Base-by-base conservation (phyloP, 2,888 invertebrate genomes). In the Diploptera punctata region DNA sequence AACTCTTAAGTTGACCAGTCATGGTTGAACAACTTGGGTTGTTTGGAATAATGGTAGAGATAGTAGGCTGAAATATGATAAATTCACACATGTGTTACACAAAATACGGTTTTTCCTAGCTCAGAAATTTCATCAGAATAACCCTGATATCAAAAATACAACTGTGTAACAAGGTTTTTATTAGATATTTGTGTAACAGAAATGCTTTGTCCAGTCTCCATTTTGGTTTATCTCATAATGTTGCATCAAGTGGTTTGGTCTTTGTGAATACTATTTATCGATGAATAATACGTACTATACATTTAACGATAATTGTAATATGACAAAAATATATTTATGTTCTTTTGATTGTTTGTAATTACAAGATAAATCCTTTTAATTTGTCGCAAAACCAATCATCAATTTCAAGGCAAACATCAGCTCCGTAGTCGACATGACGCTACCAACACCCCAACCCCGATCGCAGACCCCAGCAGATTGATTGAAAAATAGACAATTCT, bases 391-490 rank as follows among this genome's bases (percentile, higher is more conserved):
- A 68, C 18, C 31, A 31, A 47, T 43, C 62, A 57, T 57, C 47
- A 70, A 61, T 71, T 74, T 69, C 73, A 74, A 74, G 72, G 73
- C 72, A 75, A 76, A 76, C 76, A 76, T 75, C 76, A 76, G 75
- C 75, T 74, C 61, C 70, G 43, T 49, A 73, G 62, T 68, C 75
- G 76, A 76, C 75, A 76, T 76, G 76, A 76, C 76, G 76, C 76
- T 75, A 76, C 72, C 73, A 74, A 72, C 73, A 73, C 73, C 71
- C 70, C 70, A 54, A 26, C 52, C 65, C 71, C 77, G 79, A 81
- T 81, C 82, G 78, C 54, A 67, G 44, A 33, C 67, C 43, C 85
- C 85, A 85, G 85, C 85, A 85, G 86, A 86, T 86, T 86, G 85
- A 86, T 86, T 86, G 86, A 75, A 75, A 74, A 75, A 76, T 76